Conservation (phyloP, 2,888 invertebrate genomes). For the Diaperis boleti region DNA sequence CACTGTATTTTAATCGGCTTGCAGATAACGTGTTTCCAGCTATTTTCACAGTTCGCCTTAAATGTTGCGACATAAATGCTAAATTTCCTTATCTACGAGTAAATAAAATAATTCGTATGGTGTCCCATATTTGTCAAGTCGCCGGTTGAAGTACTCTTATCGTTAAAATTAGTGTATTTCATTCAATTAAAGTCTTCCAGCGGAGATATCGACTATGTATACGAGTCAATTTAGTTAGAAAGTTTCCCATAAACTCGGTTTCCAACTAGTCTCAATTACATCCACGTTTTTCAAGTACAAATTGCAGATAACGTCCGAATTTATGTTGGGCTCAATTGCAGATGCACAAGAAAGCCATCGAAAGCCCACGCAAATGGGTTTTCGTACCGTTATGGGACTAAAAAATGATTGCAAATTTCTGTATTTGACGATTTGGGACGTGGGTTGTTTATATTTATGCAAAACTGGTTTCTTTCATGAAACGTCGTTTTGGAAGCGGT, state of each 20-base stretch:
- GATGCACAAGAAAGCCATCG: not conserved
- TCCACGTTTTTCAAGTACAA: not conserved
- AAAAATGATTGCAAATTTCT: slow-evolving; percentile 30
- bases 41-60: not conserved
- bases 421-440: slow-evolving; percentile 21
- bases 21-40: not conserved
- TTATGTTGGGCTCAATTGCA: slow-evolving; percentile 10
- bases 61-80: slow-evolving; percentile 18
- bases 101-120: slow-evolving; percentile 20
- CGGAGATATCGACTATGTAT: slow-evolving; percentile 5
- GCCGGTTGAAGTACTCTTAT: slow-evolving; percentile 7
- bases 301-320: slow-evolving; percentile 10
- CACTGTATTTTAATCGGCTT: no score
- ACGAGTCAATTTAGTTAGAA: slow-evolving; percentile 19
- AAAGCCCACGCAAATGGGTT: slow-evolving; percentile 12
- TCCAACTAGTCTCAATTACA: slow-evolving; percentile 1
- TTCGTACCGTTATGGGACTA: slow-evolving; percentile 29
- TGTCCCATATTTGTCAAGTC: slow-evolving; percentile 10
- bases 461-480: slow-evolving; percentile 43
- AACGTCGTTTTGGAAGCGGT: slow-evolving; percentile 38
- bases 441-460: slow-evolving; percentile 31
- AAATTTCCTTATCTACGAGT: slow-evolving; percentile 23
- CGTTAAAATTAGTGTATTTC: slow-evolving; percentile 12
- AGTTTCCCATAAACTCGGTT: slow-evolving; percentile 22
- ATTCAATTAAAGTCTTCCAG: slow-evolving; percentile 7